Evolutionary conservation across 2,113 vertebrate species (phyloP).

Genomic region (Aphyosemion australe): DNA sequence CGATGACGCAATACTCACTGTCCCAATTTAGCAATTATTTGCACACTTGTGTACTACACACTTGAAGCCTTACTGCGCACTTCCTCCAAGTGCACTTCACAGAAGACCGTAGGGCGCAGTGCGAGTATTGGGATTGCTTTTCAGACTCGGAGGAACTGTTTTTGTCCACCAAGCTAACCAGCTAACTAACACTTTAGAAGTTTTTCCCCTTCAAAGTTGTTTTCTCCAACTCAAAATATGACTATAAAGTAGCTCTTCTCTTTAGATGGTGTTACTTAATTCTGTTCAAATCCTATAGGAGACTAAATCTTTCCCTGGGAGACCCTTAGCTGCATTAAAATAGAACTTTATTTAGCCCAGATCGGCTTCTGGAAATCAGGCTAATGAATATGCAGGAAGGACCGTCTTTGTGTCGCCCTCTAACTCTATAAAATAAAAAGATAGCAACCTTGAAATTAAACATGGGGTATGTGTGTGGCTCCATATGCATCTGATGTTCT

Average conservation of each 20-base stretch:
- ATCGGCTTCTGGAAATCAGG: slow-evolving; percentile 56
- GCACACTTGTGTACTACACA: no score
- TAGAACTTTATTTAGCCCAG: slow-evolving; percentile 54
- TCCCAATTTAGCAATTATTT: no score
- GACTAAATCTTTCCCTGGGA: slow-evolving; percentile 53
- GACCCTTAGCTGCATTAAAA: slow-evolving; percentile 48
- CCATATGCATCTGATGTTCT: slow-evolving; percentile 10
- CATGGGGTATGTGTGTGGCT: background rate
- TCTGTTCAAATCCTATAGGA: slow-evolving; percentile 40
- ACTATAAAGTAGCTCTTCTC: slow-evolving; percentile 18
- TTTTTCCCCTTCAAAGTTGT: slow-evolving; percentile 3
- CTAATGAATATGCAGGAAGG: slow-evolving; percentile 56
- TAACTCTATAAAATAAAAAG: slow-evolving; percentile 33
- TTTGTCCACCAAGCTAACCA: no score
- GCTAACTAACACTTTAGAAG: background rate
- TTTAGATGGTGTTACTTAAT: slow-evolving; percentile 5
- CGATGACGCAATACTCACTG: no score
- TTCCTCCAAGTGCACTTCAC: no score
- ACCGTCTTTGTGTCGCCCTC: slow-evolving; percentile 39
- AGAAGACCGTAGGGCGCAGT: no score
- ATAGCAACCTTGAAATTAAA: slow-evolving; percentile 11
- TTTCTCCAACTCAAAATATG: slow-evolving; percentile 14
- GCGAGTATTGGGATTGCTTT: no score
- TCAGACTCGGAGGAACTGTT: no score
- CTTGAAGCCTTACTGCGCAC: no score